These are phyloP conservation scores for Clostera curtula DNA, from an alignment of 2,888 invertebrate species.

Conservation along the genomic window DNA sequence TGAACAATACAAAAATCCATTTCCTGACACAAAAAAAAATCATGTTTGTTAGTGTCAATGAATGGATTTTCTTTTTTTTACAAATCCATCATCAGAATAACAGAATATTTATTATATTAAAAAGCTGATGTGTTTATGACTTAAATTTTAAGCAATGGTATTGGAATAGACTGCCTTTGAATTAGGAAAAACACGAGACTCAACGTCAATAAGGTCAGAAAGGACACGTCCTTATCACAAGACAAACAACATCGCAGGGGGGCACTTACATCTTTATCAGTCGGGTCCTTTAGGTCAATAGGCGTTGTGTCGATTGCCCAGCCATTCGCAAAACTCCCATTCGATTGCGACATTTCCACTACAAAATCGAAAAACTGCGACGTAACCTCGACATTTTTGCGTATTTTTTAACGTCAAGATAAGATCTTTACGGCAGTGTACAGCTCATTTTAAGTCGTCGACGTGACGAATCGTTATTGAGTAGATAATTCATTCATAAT, in stretches of 20 bases:
- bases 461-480: too few relatives aligned
- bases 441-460: not conserved
- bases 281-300: slow-evolving; percentile 52
- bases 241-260: slow-evolving; percentile 68
- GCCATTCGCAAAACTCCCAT: slow-evolving; percentile 49
- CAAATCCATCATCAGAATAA: too few relatives aligned
- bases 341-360: slow-evolving; percentile 45
- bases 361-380: slow-evolving; percentile 18
- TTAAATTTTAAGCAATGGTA: too few relatives aligned
- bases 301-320: slow-evolving; percentile 66
- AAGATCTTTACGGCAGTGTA: slow-evolving; percentile 7
- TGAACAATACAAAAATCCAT: too few relatives aligned
- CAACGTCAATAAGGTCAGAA: slow-evolving; percentile 34
- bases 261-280: slow-evolving; percentile 65
- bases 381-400: slow-evolving; percentile 21
- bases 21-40: too few relatives aligned
- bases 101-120: too few relatives aligned
- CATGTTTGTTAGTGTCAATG: too few relatives aligned
- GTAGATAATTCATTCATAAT: too few relatives aligned
- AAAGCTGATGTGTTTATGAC: too few relatives aligned
- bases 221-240: slow-evolving; percentile 43
- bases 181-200: slow-evolving; percentile 21
- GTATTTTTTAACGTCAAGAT: slow-evolving; percentile 15
- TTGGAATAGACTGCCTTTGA: too few relatives aligned
- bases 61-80: too few relatives aligned